Conservation (phyloP, 35 echinoderm and acorn worm genomes). For the Heliocidaris tuberculata region DNA sequence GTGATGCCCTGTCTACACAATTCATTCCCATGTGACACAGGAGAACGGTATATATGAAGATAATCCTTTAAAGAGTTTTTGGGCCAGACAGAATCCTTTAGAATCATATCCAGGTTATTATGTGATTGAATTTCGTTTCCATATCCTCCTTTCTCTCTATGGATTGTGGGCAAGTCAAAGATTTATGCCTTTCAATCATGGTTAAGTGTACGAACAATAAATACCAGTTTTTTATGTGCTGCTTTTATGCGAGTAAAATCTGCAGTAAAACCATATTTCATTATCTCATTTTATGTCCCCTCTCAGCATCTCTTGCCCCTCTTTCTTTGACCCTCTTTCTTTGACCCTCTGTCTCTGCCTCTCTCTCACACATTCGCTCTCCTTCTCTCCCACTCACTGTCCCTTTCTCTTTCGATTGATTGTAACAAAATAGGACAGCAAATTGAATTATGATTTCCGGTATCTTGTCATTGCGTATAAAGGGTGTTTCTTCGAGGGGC, state of each 20-base stretch:
- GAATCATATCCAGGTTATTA: background rate
- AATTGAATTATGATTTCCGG: constrained; percentile 32
- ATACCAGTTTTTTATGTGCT: constrained; percentile 19
- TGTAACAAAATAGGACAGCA: constrained; percentile 17
- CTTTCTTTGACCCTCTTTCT: background rate
- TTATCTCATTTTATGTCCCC: background rate
- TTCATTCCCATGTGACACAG: background rate
- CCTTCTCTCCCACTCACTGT: background rate
- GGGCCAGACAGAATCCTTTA: background rate
- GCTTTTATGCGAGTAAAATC: background rate
- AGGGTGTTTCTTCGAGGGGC: background rate
- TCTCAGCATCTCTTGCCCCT: background rate
- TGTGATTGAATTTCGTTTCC: background rate
- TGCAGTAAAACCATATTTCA: constrained; percentile 5
- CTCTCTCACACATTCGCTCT: background rate
- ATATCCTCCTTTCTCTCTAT: background rate
- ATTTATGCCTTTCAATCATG: background rate
- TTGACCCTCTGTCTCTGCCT: background rate
- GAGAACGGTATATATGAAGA: background rate
- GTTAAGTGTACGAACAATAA: constrained; percentile 27
- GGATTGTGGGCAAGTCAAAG: background rate
- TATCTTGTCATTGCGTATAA: background rate
- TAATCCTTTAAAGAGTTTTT: background rate
- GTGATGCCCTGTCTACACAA: no score
- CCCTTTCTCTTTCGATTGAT: background rate